phyloP scores from a whole-genome alignment of 2,797 vertebrate species.

The Sebastes glaucus region DNA sequence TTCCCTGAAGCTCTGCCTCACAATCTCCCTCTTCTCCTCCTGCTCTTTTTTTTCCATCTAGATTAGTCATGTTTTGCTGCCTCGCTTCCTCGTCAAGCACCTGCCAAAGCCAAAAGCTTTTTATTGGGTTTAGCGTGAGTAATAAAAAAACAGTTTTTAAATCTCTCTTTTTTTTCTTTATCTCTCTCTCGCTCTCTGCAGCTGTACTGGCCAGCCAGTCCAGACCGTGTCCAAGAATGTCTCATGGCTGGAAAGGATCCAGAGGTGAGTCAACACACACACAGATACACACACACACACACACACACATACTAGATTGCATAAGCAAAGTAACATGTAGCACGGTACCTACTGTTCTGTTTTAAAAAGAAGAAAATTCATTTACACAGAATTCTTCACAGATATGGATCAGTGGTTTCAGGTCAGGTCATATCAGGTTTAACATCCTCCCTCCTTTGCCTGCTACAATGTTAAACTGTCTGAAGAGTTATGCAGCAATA shows the following conservation, averaged over 20 bases:
- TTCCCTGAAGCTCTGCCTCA: slow-evolving; percentile 21
- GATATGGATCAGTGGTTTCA: slow-evolving; percentile 24
- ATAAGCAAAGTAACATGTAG: slow-evolving; percentile 15
- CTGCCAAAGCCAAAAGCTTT: slow-evolving; percentile 34
- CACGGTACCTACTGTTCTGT: background rate
- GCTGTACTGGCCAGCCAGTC: slow-evolving; percentile 85
- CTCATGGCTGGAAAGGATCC: slow-evolving; percentile 86
- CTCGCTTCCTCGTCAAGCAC: slow-evolving; percentile 19
- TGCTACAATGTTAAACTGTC: background rate
- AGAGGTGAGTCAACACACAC: slow-evolving; percentile 72
- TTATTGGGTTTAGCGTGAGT: slow-evolving; percentile 28
- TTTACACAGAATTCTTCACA: background rate
- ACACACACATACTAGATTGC: slow-evolving; percentile 20
- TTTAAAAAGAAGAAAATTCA: background rate
- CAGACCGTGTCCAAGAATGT: slow-evolving; percentile 85
- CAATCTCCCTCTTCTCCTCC: slow-evolving; percentile 2
- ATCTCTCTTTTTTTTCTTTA: slow-evolving; percentile 17
- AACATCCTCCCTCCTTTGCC: background rate
- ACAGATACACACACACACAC: background rate
- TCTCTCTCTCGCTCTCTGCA: slow-evolving; percentile 47
- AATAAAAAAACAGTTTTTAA: slow-evolving; percentile 12
- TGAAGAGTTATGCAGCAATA: slow-evolving; percentile 16
- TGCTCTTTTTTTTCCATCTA: background rate
- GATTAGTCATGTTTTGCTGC: slow-evolving; percentile 41
- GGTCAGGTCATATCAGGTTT: slow-evolving; percentile 12